These are phyloP conservation scores for Norana najaformis DNA, from an alignment of 2,888 invertebrate genomes.

Conservation along the genomic window DNA sequence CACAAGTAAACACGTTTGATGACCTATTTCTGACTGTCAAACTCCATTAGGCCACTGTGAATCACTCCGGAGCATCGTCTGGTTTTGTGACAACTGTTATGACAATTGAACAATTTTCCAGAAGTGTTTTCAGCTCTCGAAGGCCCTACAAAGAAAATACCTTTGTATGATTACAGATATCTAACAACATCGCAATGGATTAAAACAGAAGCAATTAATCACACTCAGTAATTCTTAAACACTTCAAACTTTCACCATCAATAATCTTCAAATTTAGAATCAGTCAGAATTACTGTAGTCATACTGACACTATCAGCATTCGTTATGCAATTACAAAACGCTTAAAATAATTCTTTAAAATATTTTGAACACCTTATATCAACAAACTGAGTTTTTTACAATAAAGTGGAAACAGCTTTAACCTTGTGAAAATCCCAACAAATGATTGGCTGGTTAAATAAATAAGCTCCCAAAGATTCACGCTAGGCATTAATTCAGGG, in stretches of 20 bases:
- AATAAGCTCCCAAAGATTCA: too few species aligned
- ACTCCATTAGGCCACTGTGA: background rate
- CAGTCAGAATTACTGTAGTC: background rate
- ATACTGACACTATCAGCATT: too few species aligned
- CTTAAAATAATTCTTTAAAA: too few species aligned
- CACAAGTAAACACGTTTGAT: background rate
- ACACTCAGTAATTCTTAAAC: background rate
- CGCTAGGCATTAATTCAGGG: too few species aligned
- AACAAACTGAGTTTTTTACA: too few species aligned
- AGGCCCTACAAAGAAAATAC: slow-evolving; percentile 21
- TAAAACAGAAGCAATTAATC: background rate
- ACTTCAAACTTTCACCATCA: background rate
- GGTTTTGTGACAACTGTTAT: slow-evolving; percentile 35
- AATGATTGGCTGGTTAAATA: too few species aligned
- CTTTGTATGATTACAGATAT: background rate
- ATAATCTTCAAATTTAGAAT: background rate
- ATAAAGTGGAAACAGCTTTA: too few species aligned
- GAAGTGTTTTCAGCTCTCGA: slow-evolving; percentile 32
- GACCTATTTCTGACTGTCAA: slow-evolving; percentile 5
- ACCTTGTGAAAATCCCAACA: too few species aligned
- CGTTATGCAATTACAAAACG: too few species aligned
- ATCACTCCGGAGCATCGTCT: slow-evolving; percentile 27
- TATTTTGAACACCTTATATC: too few species aligned
- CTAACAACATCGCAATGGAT: background rate
- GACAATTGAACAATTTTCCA: slow-evolving; percentile 37